phyloP scores from a whole-genome alignment of 2,113 vertebrate genomes.

The Carassius carassius region DNA sequence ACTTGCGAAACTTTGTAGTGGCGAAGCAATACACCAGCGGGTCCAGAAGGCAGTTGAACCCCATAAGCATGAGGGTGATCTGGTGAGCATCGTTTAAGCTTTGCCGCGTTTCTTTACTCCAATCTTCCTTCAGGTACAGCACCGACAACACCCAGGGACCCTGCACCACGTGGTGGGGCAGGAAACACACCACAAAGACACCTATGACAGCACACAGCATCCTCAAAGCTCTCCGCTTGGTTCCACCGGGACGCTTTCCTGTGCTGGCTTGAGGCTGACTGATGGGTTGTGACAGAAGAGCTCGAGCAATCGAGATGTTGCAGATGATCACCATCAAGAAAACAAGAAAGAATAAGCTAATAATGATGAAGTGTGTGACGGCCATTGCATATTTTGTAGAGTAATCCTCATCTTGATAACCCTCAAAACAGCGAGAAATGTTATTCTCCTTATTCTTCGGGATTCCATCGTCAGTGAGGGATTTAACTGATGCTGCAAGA shows the following conservation, averaged over 20 bases:
- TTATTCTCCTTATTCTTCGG: conserved; percentile 39
- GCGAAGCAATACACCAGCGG: conserved; percentile 95
- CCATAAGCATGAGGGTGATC: conserved; percentile 86
- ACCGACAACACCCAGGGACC: conserved; percentile 87
- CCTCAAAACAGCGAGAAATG: conserved; percentile 82
- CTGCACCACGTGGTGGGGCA: conserved; percentile 89
- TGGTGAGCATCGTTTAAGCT: conserved; percentile 85
- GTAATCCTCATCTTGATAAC: conserved; percentile 60
- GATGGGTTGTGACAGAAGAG: conserved; percentile 69
- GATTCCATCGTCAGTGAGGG: conserved; percentile 63
- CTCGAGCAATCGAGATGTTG: conserved; percentile 85
- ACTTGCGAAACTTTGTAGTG: conserved; percentile 88
- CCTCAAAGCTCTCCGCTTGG: conserved; percentile 85
- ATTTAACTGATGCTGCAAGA: conserved; percentile 68
- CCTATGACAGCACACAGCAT: conserved; percentile 86
- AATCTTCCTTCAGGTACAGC: conserved; percentile 68
- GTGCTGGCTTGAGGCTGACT: conserved; percentile 56
- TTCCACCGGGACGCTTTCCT: conserved; percentile 57
- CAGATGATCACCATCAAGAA: conserved; percentile 84
- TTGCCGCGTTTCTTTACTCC: conserved; percentile 65
- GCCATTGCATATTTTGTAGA: not conserved
- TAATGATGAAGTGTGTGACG: conserved; percentile 78
- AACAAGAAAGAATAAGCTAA: conserved; percentile 77
- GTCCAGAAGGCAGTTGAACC: conserved; percentile 89
- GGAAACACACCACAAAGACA: conserved; percentile 90